phyloP scores from a whole-genome alignment of 2,888 invertebrate genomes.

The Meloe dianella region DNA sequence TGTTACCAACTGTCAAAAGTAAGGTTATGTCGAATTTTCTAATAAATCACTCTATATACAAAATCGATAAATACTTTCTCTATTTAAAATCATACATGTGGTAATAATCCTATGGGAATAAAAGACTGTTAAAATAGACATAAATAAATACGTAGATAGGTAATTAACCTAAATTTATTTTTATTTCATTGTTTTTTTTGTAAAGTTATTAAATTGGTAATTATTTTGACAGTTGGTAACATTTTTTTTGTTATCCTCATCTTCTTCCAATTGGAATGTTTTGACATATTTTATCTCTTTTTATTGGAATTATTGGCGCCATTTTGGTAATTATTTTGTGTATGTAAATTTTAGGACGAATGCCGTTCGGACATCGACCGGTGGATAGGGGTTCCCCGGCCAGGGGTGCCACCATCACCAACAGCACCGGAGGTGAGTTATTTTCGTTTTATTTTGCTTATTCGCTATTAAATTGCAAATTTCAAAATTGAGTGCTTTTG shows the following conservation, averaged over 20 bases:
- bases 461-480: background rate
- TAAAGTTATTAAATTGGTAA: background rate
- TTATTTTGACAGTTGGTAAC: background rate
- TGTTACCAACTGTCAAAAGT: background rate
- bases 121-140: background rate
- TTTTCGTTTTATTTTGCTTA: background rate
- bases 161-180: background rate
- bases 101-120: background rate
- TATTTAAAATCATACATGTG: background rate
- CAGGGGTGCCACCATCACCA: constrained; percentile 66
- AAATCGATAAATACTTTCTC: background rate
- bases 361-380: constrained; percentile 71
- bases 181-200: too few species aligned
- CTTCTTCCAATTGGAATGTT: background rate
- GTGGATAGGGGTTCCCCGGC: constrained; percentile 67
- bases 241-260: background rate
- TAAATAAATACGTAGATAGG: background rate
- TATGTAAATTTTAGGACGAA: constrained; percentile 73
- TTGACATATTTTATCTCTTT: background rate
- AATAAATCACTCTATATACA: background rate
- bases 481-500: background rate
- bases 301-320: background rate
- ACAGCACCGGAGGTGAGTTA: constrained; percentile 66
- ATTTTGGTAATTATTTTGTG: background rate
- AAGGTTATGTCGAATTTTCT: too few species aligned